These are phyloP conservation scores for Sebastes cheni DNA, from an alignment of 2,797 vertebrate genomes.

Conservation along the genomic window DNA sequence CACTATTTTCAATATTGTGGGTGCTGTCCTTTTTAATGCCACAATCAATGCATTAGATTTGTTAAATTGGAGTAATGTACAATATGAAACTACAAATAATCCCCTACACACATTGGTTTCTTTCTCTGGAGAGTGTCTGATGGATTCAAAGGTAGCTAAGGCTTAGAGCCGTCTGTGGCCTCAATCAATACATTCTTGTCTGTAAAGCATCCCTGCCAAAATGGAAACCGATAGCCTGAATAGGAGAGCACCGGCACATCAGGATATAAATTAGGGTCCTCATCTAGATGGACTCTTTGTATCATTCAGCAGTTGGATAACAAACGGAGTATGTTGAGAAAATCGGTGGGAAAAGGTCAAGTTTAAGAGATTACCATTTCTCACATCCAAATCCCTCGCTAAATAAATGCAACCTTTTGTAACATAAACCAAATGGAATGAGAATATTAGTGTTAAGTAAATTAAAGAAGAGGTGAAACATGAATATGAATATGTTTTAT, in stretches of 20 bases:
- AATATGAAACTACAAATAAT: not conserved
- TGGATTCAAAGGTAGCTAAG: slow-evolving; percentile 24
- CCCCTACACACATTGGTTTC: not conserved
- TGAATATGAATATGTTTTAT: not conserved
- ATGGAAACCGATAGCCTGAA: slow-evolving; percentile 27
- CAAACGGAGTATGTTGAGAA: slow-evolving; percentile 20
- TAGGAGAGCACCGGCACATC: slow-evolving; percentile 10
- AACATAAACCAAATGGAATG: slow-evolving; percentile 5
- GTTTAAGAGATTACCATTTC: slow-evolving; percentile 44
- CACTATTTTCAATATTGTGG: not conserved
- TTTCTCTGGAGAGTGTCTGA: not conserved
- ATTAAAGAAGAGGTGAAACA: not conserved
- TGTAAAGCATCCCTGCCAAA: slow-evolving; percentile 22
- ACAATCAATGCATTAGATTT: not conserved
- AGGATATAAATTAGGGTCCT: slow-evolving; percentile 45
- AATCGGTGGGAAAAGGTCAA: slow-evolving; percentile 58
- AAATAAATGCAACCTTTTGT: slow-evolving; percentile 14
- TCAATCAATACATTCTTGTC: slow-evolving; percentile 39
- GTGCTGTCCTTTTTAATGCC: not conserved
- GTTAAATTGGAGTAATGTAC: not conserved
- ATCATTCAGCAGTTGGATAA: slow-evolving; percentile 46
- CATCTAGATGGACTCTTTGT: slow-evolving; percentile 30
- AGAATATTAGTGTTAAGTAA: not conserved
- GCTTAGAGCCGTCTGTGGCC: not conserved
- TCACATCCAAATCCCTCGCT: slow-evolving; percentile 25